Conservation (phyloP, 2,797 vertebrate genomes). For the Galaxias olidus region DNA sequence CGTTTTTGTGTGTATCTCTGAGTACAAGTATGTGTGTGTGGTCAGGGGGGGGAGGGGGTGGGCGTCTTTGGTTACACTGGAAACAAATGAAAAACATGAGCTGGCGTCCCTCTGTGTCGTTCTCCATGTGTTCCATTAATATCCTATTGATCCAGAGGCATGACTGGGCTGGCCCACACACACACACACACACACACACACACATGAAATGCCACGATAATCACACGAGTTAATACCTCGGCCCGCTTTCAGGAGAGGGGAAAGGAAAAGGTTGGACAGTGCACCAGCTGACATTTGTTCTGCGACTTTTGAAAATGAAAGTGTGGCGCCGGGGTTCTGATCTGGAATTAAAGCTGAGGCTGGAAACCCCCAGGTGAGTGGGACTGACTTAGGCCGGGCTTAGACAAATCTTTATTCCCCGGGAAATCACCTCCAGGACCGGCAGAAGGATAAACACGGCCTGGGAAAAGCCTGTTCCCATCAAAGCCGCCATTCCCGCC, state of each 20-base stretch:
- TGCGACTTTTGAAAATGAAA: constrained; percentile 35
- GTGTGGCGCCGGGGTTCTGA: constrained; percentile 19
- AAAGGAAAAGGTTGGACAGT: constrained; percentile 58
- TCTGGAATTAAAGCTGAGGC: constrained; percentile 28
- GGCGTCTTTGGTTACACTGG: constrained; percentile 3
- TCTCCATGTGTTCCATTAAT: constrained; percentile 70
- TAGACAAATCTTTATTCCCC: constrained; percentile 31
- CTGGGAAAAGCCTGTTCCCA: background rate
- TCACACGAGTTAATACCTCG: constrained; percentile 67
- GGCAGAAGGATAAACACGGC: background rate
- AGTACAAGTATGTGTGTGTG: background rate
- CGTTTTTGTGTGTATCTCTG: background rate
- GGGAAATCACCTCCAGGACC: constrained; percentile 25
- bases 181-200: constrained; percentile 37
- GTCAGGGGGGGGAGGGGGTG: background rate
- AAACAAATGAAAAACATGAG: constrained; percentile 63
- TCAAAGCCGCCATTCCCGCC: background rate
- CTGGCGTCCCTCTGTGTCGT: constrained; percentile 37
- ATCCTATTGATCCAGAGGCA: constrained; percentile 61
- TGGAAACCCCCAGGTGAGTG: constrained; percentile 24
- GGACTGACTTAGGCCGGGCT: constrained; percentile 17
- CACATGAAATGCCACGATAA: constrained; percentile 64
- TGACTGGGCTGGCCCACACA: constrained; percentile 38
- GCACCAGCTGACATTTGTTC: constrained; percentile 56
- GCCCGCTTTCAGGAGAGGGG: constrained; percentile 58